Evolutionary conservation across 2,888 invertebrate species (phyloP), one percentile per base, ranked within the genome.

Genomic region (Operophtera brumata): DNA sequence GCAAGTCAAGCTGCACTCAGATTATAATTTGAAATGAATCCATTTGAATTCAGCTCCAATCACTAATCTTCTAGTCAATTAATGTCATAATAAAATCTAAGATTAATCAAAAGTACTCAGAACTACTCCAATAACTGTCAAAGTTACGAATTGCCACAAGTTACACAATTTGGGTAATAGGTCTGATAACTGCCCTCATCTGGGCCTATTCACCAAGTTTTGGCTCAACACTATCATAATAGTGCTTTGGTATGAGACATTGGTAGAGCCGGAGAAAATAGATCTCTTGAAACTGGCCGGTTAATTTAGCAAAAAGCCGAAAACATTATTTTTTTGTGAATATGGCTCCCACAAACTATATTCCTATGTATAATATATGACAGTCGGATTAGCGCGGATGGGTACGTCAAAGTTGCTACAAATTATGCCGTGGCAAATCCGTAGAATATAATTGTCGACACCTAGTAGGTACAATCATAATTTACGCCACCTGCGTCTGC

Each of bases 121-220:
- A 53, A 53, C 52, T 53, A 53, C 32, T 28, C 37, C 20, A 47
- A 53, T 53, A 47, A 43, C 47, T 53, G 46, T 46, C 53, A 25
- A 37, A 47, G 53, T 53, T 47, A 37, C 32, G 13, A 47, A 53
- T 53, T 36, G 47, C 42, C 26, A 20, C 37, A 47, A 53, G 43
- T 53, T 47, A 37, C 34, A 47, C 53, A 43, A 53, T 53, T 53
- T 47, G 34, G 52, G 32, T 53, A 53, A 53, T 53, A 37, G 47
- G 7, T 25, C 47, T 28, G 47, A 42, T 53, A 53, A 43, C 53
- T 42, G 36, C 28, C 42, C 36, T 45, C 34, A 45, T 45, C 26
- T 25, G 43, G 30, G 37, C 20, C 37, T 5, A 43, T 49, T 49
- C 36, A 44, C 13, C 12, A 39, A 50, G 40, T 40, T 45, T 32